Percentiles rank a stretch among this genome's conserved stretches.
These are phyloP conservation scores for Drosophila mulleri DNA, from an alignment of 2,888 invertebrate genomes.

Conservation along the genomic window DNA sequence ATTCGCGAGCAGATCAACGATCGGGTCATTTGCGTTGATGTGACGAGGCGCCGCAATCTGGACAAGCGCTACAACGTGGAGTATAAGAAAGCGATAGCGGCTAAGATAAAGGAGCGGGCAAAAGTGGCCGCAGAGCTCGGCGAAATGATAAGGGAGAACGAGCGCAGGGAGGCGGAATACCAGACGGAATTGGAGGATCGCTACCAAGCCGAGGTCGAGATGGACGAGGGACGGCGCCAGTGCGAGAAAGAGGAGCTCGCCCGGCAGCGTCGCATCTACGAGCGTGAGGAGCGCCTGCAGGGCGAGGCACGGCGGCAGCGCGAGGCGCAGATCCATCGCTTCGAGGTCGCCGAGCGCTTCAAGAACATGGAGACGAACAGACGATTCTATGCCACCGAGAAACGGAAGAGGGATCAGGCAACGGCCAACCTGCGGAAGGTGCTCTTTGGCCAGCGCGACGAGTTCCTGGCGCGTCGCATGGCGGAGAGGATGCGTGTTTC, in stretches of 20 bases:
- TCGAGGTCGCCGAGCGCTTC: slow-evolving; percentile 46
- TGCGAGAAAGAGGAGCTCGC: slow-evolving; percentile 33
- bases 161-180: slow-evolving; percentile 13
- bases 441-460: slow-evolving; percentile 44
- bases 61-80: slow-evolving; percentile 24
- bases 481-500: slow-evolving; percentile 39
- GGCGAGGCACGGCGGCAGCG: slow-evolving; percentile 15
- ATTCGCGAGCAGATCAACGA: slow-evolving; percentile 52
- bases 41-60: slow-evolving; percentile 43
- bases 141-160: slow-evolving; percentile 14
- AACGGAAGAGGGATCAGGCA: slow-evolving; percentile 15
- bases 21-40: slow-evolving; percentile 55
- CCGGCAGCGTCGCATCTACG: slow-evolving; percentile 55
- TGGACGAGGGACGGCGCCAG: slow-evolving; percentile 56
- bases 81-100: slow-evolving; percentile 15
- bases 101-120: slow-evolving; percentile 15
- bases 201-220: slow-evolving; percentile 35
- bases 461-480: slow-evolving; percentile 31
- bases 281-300: slow-evolving; percentile 37
- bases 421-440: slow-evolving; percentile 22
- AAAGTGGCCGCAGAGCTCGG: slow-evolving; percentile 14
- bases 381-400: slow-evolving; percentile 15
- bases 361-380: slow-evolving; percentile 57
- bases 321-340: slow-evolving; percentile 42
- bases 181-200: slow-evolving; percentile 5